These are phyloP conservation scores for Heteromurus nitidus DNA, from an alignment of 2,888 invertebrate genomes.

Conservation along the genomic window DNA sequence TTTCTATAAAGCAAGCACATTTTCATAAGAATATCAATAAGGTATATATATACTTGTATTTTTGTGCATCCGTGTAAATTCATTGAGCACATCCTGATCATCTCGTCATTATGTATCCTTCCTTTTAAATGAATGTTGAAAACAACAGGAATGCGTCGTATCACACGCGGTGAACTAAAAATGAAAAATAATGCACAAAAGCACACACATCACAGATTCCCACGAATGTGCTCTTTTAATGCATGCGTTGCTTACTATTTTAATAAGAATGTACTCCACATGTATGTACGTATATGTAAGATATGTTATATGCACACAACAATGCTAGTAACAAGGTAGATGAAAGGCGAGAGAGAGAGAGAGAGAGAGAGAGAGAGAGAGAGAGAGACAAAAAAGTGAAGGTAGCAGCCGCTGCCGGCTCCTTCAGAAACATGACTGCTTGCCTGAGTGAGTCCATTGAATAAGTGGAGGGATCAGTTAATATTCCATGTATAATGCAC, in stretches of 20 bases:
- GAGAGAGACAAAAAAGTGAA: slow-evolving; percentile 34
- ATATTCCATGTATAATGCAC: slow-evolving; percentile 17
- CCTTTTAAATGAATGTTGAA: slow-evolving; percentile 41
- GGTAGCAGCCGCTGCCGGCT: slow-evolving; percentile 53
- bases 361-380: too few species aligned
- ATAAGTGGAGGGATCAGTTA: slow-evolving; percentile 18
- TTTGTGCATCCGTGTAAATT: slow-evolving; percentile 36
- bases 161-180: slow-evolving; percentile 38
- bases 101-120: slow-evolving; percentile 47
- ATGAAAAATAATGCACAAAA: slow-evolving; percentile 34
- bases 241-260: too few species aligned
- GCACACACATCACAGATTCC: slow-evolving; percentile 41
- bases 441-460: background rate
- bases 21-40: too few species aligned
- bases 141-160: slow-evolving; percentile 48
- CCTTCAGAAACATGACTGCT: background rate
- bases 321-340: background rate
- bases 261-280: too few species aligned
- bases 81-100: slow-evolving; percentile 48
- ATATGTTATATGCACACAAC: background rate
- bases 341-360: slow-evolving; percentile 22
- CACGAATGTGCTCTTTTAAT: slow-evolving; percentile 26
- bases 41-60: too few species aligned
- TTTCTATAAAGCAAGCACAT: slow-evolving; percentile 1
- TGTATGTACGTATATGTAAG: too few species aligned